Percentiles rank a stretch among this genome's conserved stretches.
phyloP scores from a whole-genome alignment of 2,113 vertebrate genomes.

The Hyla sarda region DNA sequence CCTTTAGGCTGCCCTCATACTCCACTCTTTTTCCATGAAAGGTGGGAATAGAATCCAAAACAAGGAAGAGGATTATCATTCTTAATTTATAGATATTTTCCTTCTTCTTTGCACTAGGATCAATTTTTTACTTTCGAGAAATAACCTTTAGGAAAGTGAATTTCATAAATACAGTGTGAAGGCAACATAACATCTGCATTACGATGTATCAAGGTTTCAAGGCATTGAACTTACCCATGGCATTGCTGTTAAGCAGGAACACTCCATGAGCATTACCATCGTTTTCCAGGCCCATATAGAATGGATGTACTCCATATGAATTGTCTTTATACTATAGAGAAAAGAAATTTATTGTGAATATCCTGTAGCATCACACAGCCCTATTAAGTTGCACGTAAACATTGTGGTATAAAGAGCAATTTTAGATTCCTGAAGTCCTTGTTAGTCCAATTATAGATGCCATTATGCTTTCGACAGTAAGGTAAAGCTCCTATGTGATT shows the following conservation, averaged over 20 bases:
- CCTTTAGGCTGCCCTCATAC: not conserved
- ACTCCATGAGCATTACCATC: slow-evolving; percentile 86
- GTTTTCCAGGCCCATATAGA: slow-evolving; percentile 89
- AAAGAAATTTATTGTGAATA: not conserved
- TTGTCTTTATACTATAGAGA: slow-evolving; percentile 81
- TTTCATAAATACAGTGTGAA: not conserved
- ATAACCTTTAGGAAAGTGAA: not conserved
- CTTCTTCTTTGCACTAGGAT: not conserved
- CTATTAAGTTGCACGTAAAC: not conserved
- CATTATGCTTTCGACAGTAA: not conserved
- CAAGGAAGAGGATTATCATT: not conserved
- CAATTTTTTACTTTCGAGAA: not conserved
- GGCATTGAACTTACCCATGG: slow-evolving; percentile 82
- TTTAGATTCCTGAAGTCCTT: not conserved
- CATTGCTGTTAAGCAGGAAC: slow-evolving; percentile 94
- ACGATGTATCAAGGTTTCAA: not conserved
- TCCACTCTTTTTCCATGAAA: not conserved
- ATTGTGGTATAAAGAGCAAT: not conserved
- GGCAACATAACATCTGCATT: not conserved
- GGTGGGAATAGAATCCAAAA: not conserved
- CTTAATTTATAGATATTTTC: not conserved
- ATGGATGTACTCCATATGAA: slow-evolving; percentile 89
- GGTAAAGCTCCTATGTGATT: not conserved
- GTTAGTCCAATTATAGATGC: not conserved
- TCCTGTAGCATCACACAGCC: not conserved